Evolutionary conservation across 2,113 vertebrate genomes (phyloP), one percentile per base, ranked within the genome.

Genomic region (Tor tambroides): DNA sequence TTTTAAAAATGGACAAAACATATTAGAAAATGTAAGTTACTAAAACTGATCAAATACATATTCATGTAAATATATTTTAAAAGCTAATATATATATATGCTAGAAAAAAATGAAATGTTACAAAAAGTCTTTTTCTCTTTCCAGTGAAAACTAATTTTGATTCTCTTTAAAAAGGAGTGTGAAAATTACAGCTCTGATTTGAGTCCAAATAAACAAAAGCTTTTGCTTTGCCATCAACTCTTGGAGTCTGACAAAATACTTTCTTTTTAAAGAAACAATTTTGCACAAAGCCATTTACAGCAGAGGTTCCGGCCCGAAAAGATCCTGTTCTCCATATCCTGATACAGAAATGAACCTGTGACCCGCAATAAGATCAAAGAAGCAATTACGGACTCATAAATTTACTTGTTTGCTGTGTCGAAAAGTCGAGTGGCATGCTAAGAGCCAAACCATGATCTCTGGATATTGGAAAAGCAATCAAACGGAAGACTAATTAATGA

Each of bases 391-490:
- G 38, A 82, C 59, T 82, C 79, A 46, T 81, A 82, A 67, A 82
- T 67, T 21, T 67, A 67, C 80, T 82, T 82, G 80, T 82, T 82
- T 82, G 80, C 56, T 46, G 28, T 65, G 41, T 67, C 9, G 84
- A 78, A 85, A 75, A 78, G 61, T 78, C 28, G 43, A 63, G 56
- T 78, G 80, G 65, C 81, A 4, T 43, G 28, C 82, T 82, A 35
- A 82, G 78, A 83, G 76, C 49, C 65, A 32, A 80, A 72, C 41
- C 67, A 43, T 77, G 65, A 80, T 38, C 80, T 79, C 65, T 69
- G 71, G 74, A 76, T 84, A 89, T 85, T 85, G 81, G 87, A 86
- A 85, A 77, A 84, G 85, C 32, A 89, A 89, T 89, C 85, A 84
- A 87, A 87, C 59, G 26, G 72, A 69, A 86, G 87, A 65, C 15